These are phyloP conservation scores for Archaeoteleia sp. DNA, from an alignment of 2,888 invertebrate species.

Conservation along the genomic window DNA sequence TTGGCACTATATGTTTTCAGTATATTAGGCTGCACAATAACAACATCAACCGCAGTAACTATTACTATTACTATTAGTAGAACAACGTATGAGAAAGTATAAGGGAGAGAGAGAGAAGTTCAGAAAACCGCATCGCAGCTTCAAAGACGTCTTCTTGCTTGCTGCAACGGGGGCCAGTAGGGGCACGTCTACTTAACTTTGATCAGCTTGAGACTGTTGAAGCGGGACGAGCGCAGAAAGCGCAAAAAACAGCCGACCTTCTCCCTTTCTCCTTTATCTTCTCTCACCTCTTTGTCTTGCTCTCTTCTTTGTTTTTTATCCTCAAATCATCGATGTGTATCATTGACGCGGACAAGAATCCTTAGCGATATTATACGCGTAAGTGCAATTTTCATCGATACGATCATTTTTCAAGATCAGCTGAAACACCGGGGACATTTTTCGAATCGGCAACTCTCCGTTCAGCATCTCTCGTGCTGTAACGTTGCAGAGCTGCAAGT, in stretches of 20 bases:
- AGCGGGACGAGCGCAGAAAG: slow-evolving; percentile 64
- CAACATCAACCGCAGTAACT: slow-evolving; percentile 38
- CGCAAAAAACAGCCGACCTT: slow-evolving; percentile 49
- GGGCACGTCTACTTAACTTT: slow-evolving; percentile 72
- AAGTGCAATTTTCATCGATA: not conserved
- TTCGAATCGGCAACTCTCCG: slow-evolving; percentile 16
- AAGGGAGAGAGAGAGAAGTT: slow-evolving; percentile 57
- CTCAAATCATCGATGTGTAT: slow-evolving; percentile 51
- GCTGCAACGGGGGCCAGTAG: slow-evolving; percentile 49
- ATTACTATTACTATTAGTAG: slow-evolving; percentile 32
- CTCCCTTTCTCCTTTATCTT: slow-evolving; percentile 35
- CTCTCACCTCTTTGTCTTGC: not conserved
- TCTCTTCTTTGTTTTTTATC: slow-evolving; percentile 35
- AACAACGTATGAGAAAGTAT: slow-evolving; percentile 16
- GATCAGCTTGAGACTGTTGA: slow-evolving; percentile 72
- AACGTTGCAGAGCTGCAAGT: slow-evolving; percentile 40
- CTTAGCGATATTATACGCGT: slow-evolving; percentile 22
- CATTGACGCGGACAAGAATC: slow-evolving; percentile 47
- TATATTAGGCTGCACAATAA: slow-evolving; percentile 21
- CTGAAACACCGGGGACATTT: slow-evolving; percentile 28
- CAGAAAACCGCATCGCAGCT: slow-evolving; percentile 70
- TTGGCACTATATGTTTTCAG: slow-evolving; percentile 24
- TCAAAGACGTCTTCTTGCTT: slow-evolving; percentile 63
- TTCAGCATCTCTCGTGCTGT: slow-evolving; percentile 20
- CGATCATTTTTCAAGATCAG: not conserved